Base-by-base conservation (phyloP, 2,113 vertebrate genomes). In the Orycteropus afer region DNA sequence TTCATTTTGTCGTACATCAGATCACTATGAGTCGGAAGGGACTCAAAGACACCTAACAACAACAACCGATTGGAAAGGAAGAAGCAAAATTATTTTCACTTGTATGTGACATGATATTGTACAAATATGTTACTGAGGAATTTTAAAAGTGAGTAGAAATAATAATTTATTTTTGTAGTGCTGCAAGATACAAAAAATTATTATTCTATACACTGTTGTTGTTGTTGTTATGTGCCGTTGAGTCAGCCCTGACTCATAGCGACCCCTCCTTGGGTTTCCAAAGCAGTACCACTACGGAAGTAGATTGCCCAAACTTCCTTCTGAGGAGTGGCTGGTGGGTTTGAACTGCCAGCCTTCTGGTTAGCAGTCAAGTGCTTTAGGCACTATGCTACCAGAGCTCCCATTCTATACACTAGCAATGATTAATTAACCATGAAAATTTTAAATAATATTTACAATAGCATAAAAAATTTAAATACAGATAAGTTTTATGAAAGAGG, bases 61-160 rank as follows among this genome's bases (percentile, higher is more conserved):
- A n/a, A n/a, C n/a, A n/a, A n/a, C n/a, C n/a, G n/a, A 63, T 49
- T 71, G 27, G 71, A 63, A 55, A 86, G 15, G 29, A 82, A 84
- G 57, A 78, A 76, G n/a, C 45, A 47, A 73, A 91, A 59, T 34
- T 47, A 23, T 86, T 23, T 90, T 67, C 63, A 49, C 23, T 84
- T 95, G 61, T 3, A 84, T 20, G 20, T 85, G 42, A 80, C 42
- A 85, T 91, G 22, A 49, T 71, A 90, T 71, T 89, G 22, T 84
- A 34, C 25, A 85, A 67, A 74, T 49, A 83, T 63, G 61, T 67
- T 61, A 49, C 23, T 20, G 73, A 82, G 40, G 29, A 69, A 10
- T 86, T 82, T 73, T 82, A 49, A 34, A 89, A 92, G 55, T 71
- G 47, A 93, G 27, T 47, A 65, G 82, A 93, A 77, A 29, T 76